Evolutionary conservation across 2,113 vertebrate species (phyloP).

Genomic region (Fukomys damarensis): DNA sequence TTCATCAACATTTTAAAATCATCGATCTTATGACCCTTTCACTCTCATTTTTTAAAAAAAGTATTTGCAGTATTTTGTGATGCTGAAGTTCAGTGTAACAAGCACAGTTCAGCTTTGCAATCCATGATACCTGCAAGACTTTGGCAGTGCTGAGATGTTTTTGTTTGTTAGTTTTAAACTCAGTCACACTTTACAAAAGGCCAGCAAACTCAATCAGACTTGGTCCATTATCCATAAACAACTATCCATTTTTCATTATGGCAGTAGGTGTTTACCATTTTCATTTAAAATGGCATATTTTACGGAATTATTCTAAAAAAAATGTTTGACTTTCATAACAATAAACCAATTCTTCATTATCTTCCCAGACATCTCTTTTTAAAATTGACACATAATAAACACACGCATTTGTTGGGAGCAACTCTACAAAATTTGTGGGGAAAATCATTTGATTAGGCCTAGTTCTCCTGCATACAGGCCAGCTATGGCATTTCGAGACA

Average conservation of each 20-base stretch:
- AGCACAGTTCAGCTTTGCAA: background rate
- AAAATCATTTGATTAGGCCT: no score
- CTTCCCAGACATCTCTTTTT: background rate
- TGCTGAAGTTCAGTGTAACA: background rate
- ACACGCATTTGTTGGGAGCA: no score
- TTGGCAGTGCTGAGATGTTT: background rate
- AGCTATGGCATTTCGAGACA: no score
- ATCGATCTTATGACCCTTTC: background rate
- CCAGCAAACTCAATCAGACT: background rate
- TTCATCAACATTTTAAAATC: background rate
- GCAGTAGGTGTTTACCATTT: background rate
- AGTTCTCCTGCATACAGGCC: no score
- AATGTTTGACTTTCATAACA: background rate
- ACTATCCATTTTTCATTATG: background rate
- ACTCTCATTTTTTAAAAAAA: background rate
- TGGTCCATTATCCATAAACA: background rate
- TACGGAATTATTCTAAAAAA: background rate
- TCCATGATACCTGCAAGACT: background rate
- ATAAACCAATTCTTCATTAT: background rate
- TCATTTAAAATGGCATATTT: slow-evolving; percentile 16
- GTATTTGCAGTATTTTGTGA: background rate
- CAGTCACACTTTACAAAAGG: slow-evolving; percentile 2
- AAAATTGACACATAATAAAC: background rate
- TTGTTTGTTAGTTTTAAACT: background rate
- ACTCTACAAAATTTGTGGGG: no score